A percentile compares a stretch with the other conserved stretches of the same genome.
Conservation (phyloP, 2,888 invertebrate genomes). For the Pycnomerus fuliginosus region DNA sequence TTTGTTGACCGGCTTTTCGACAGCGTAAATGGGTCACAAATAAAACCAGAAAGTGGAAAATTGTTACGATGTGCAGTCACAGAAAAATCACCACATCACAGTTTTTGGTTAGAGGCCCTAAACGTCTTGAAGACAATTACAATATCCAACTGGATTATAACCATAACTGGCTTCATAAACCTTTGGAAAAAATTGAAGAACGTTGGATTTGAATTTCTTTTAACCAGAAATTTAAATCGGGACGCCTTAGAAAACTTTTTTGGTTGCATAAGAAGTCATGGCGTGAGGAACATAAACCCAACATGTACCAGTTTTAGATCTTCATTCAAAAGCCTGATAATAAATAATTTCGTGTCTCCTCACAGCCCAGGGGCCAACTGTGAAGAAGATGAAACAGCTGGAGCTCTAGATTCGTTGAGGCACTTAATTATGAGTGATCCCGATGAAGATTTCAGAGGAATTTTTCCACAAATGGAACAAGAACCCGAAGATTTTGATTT, state of each 20-base stretch:
- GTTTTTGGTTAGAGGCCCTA: conserved; percentile 4
- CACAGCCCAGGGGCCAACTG: conserved; percentile 25
- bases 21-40: conserved; percentile 1
- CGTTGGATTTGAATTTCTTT: background rate
- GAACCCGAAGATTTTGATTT: no score
- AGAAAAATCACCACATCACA: background rate
- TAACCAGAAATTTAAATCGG: conserved; percentile 20
- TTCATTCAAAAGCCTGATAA: conserved; percentile 23
- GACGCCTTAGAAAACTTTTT: conserved; percentile 32
- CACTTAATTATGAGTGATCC: no score
- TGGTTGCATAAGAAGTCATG: conserved; percentile 26
- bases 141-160: background rate
- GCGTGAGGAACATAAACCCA: conserved; percentile 24
- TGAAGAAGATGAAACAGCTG: conserved; percentile 20
- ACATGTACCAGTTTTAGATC: conserved; percentile 14
- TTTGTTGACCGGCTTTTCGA: conserved; percentile 4
- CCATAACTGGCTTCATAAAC: background rate
- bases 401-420: conserved; percentile 10
- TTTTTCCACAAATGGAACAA: no score
- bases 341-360: conserved; percentile 26
- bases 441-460: no score
- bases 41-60: background rate
- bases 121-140: background rate
- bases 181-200: background rate
- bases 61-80: background rate